Conservation (phyloP, 1,140 invertebrate species). For the Zaprionus kolodkinae region DNA sequence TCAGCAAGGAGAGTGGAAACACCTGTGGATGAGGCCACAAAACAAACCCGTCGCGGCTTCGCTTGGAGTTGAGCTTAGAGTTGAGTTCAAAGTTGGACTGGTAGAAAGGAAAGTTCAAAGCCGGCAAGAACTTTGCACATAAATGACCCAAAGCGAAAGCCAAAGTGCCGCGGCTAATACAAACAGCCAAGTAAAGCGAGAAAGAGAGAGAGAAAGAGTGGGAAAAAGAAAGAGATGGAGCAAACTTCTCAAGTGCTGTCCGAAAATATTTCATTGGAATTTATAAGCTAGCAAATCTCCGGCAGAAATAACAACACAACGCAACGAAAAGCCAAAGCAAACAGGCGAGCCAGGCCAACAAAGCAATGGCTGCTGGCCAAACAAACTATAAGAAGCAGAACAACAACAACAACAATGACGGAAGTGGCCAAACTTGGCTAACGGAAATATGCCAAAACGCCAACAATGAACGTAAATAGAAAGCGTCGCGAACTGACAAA, state of each 20-base stretch:
- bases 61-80: constrained; percentile 1
- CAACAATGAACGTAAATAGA: constrained; percentile 53
- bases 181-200: constrained; percentile 42
- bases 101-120: constrained; percentile 73
- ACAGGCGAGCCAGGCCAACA: constrained; percentile 21
- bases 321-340: constrained; percentile 49
- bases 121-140: constrained; percentile 63
- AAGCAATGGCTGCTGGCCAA: constrained; percentile 38
- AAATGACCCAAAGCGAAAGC: constrained; percentile 70
- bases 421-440: constrained; percentile 65
- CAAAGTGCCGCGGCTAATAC: constrained; percentile 70
- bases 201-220: background rate
- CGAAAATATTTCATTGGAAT: constrained; percentile 77
- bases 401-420: constrained; percentile 16
- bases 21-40: constrained; percentile 70
- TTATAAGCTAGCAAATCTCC: constrained; percentile 77
- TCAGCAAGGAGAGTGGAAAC: constrained; percentile 45
- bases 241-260: constrained; percentile 78
- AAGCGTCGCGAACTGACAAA: constrained; percentile 42
- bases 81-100: constrained; percentile 30
- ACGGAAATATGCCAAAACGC: constrained; percentile 65
- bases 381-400: constrained; percentile 16
- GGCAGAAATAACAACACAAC: constrained; percentile 46
- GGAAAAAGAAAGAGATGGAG: constrained; percentile 11
- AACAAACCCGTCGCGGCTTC: constrained; percentile 9